phyloP scores from a whole-genome alignment of 2,797 vertebrate species.

The Falco novaeseelandiae region DNA sequence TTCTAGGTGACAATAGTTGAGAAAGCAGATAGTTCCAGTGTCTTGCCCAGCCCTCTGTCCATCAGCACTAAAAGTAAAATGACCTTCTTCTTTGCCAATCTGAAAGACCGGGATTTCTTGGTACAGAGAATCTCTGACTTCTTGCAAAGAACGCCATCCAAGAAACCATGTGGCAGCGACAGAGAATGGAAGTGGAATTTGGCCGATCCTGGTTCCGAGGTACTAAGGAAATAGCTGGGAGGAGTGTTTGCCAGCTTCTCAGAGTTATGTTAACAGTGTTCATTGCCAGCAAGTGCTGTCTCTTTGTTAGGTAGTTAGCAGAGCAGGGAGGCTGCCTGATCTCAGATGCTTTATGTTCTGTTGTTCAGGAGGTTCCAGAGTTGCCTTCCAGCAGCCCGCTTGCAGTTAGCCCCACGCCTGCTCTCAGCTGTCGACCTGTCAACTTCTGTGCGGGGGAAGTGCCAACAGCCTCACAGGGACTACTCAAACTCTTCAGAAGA shows the following conservation, averaged over 20 bases:
- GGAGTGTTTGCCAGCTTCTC: neutral
- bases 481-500: conserved; percentile 88
- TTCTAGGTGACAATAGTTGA: conserved; percentile 94
- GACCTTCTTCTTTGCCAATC: conserved; percentile 97
- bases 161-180: conserved; percentile 26
- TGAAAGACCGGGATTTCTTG: conserved; percentile 95
- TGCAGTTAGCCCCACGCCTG: conserved; percentile 46
- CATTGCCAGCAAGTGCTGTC: neutral
- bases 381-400: conserved; percentile 64
- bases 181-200: conserved; percentile 73
- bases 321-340: neutral
- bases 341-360: neutral
- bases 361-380: conserved; percentile 49
- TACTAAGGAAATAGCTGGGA: conserved; percentile 7
- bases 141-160: conserved; percentile 90
- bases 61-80: conserved; percentile 98
- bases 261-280: neutral
- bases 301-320: neutral
- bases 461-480: conserved; percentile 87
- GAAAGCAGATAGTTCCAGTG: conserved; percentile 94
- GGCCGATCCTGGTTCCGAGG: conserved; percentile 34
- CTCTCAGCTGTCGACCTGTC: conserved; percentile 34
- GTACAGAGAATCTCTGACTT: conserved; percentile 97
- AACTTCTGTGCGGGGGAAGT: conserved; percentile 78
- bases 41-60: conserved; percentile 94